Percentiles rank a stretch among this genome's conserved stretches.
Evolutionary conservation across 1,140 invertebrate species (phyloP).

Genomic region (Ruditapes philippinarum): DNA sequence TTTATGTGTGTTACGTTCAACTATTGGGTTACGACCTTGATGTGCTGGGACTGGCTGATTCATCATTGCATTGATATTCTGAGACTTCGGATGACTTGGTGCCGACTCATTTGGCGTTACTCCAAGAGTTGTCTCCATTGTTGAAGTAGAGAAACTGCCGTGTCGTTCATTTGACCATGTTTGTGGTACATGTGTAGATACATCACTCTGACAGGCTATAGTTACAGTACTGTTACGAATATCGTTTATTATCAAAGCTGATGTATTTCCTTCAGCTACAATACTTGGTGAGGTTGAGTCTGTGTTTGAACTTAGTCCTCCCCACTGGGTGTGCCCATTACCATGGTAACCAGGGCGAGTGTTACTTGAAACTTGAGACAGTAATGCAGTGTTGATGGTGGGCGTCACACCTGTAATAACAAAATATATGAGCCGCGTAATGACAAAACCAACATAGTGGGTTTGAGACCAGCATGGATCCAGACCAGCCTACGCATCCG

Average conservation of each 20-base stretch:
- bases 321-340: conserved; percentile 61
- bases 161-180: conserved; percentile 29
- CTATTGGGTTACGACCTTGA: conserved; percentile 95
- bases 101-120: conserved; percentile 85
- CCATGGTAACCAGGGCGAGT: conserved; percentile 57
- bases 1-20: conserved; percentile 92
- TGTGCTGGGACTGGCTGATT: conserved; percentile 90
- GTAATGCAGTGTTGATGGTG: conserved; percentile 85
- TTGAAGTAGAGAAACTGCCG: conserved; percentile 84
- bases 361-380: conserved; percentile 36
- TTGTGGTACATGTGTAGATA: not conserved
- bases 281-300: conserved; percentile 87
- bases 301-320: conserved; percentile 78
- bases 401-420: conserved; percentile 87
- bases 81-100: conserved; percentile 74
- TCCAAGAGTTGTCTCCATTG: conserved; percentile 86
- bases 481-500: too few relatives aligned
- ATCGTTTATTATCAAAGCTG: conserved; percentile 60
- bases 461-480: too few relatives aligned
- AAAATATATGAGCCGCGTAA: conserved; percentile 20
- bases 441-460: too few relatives aligned
- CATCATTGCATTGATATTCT: conserved; percentile 78
- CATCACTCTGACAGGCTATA: conserved; percentile 17
- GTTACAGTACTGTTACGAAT: conserved; percentile 40
- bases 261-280: conserved; percentile 81